phyloP scores from a whole-genome alignment of 2,113 vertebrate species.

The Furnarius figulus region DNA sequence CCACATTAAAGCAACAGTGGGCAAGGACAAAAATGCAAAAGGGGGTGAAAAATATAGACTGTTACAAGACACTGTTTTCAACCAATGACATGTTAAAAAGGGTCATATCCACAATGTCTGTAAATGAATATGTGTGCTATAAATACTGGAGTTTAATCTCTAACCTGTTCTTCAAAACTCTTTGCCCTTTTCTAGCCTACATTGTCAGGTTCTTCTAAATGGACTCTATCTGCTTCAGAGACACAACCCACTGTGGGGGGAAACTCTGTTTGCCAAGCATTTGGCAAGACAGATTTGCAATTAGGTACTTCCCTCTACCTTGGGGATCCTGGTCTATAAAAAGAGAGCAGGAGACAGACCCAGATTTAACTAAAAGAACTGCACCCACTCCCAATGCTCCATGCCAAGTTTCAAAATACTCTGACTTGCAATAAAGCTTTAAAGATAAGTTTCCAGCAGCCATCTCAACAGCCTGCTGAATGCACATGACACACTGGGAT shows the following conservation, averaged over 20 bases:
- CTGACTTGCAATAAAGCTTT: not conserved
- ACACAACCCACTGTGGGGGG: not conserved
- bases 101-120: not conserved
- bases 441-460: slow-evolving; percentile 17
- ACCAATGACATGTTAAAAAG: not conserved
- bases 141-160: slow-evolving; percentile 14
- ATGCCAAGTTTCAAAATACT: slow-evolving; percentile 31
- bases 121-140: not conserved
- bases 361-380: not conserved
- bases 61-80: not conserved
- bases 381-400: slow-evolving; percentile 24
- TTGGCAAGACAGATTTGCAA: slow-evolving; percentile 17
- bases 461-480: not conserved
- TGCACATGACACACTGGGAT: not conserved
- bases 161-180: slow-evolving; percentile 22
- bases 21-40: not conserved
- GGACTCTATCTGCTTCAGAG: not conserved
- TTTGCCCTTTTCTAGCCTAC: not conserved
- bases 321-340: not conserved
- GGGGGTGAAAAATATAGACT: not conserved
- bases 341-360: not conserved
- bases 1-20: not conserved
- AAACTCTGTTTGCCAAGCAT: not conserved
- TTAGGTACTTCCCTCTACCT: slow-evolving; percentile 32
- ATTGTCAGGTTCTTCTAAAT: not conserved